Conservation (phyloP, 2,888 invertebrate species). For the Anorthoa munda region DNA sequence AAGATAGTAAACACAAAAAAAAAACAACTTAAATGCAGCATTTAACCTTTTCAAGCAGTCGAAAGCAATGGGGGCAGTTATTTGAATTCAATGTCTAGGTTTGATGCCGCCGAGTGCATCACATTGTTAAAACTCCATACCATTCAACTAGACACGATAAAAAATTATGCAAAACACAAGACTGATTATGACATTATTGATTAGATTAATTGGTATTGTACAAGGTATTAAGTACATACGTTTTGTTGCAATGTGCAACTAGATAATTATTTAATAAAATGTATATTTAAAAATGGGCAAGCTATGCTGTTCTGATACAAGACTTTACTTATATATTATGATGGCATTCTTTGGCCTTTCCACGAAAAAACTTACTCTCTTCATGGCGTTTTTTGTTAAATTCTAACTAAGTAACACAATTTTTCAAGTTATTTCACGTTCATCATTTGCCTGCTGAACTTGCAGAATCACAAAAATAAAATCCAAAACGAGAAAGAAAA, state of each 20-base stretch:
- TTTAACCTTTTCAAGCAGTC: too few relatives aligned
- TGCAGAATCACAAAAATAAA: background rate
- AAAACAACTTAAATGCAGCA: too few relatives aligned
- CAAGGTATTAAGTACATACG: background rate
- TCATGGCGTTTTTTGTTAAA: background rate
- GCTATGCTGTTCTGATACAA: too few relatives aligned
- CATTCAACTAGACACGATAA: background rate
- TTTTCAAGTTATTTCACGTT: background rate
- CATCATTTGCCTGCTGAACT: background rate
- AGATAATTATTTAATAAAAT: background rate
- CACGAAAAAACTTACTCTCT: background rate
- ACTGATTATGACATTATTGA: constrained; percentile 10
- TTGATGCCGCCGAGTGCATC: too few relatives aligned
- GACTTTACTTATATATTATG: background rate
- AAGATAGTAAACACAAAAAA: too few relatives aligned
- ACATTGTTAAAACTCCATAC: background rate
- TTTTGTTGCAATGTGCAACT: background rate
- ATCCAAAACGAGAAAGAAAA: background rate
- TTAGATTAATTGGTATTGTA: constrained; percentile 5
- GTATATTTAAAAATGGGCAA: background rate
- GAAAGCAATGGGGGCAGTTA: too few relatives aligned
- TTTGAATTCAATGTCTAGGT: too few relatives aligned
- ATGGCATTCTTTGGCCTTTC: background rate
- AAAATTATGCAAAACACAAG: constrained; percentile 4
- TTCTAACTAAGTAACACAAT: background rate